phyloP scores from a whole-genome alignment of 2,888 invertebrate species.

The Pseudoips prasinana region DNA sequence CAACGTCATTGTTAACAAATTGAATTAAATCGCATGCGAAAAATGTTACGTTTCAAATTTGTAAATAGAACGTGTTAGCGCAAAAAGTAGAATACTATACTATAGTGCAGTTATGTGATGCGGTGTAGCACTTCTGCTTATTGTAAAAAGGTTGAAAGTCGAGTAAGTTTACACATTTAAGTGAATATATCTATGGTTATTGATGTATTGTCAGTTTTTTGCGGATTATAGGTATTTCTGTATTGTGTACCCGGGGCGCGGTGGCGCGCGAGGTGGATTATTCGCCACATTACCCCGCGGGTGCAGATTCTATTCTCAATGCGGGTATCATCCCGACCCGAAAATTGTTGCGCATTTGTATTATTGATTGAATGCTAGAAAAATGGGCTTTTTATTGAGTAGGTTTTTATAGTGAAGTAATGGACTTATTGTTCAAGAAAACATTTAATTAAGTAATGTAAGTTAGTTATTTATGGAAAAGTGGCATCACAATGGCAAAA shows the following conservation, averaged over 20 bases:
- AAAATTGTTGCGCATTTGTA: constrained; percentile 71
- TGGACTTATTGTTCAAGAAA: too few relatives aligned
- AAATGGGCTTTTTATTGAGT: constrained; percentile 14
- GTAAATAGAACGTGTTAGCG: constrained; percentile 36
- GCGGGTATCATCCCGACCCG: constrained; percentile 53
- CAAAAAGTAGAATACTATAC: constrained; percentile 18
- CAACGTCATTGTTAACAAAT: constrained; percentile 65
- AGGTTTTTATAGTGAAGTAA: too few relatives aligned
- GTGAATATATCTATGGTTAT: constrained; percentile 21
- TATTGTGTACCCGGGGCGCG: constrained; percentile 48
- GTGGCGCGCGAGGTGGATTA: constrained; percentile 75
- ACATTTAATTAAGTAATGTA: too few relatives aligned
- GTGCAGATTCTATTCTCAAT: constrained; percentile 52
- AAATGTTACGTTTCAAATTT: constrained; percentile 47
- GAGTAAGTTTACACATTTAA: constrained; percentile 9
- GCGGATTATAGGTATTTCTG: constrained; percentile 63
- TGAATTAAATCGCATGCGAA: constrained; percentile 66
- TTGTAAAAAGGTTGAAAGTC: constrained; percentile 27
- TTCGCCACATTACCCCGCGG: constrained; percentile 68
- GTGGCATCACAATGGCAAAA: too few relatives aligned
- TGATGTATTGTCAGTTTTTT: constrained; percentile 64
- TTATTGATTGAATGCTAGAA: too few relatives aligned
- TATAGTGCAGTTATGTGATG: background rate
- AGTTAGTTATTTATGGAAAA: too few relatives aligned
- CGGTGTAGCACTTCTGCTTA: background rate